Evolutionary conservation across 2,113 vertebrate genomes (phyloP).

Genomic region (Paratilapia polleni): DNA sequence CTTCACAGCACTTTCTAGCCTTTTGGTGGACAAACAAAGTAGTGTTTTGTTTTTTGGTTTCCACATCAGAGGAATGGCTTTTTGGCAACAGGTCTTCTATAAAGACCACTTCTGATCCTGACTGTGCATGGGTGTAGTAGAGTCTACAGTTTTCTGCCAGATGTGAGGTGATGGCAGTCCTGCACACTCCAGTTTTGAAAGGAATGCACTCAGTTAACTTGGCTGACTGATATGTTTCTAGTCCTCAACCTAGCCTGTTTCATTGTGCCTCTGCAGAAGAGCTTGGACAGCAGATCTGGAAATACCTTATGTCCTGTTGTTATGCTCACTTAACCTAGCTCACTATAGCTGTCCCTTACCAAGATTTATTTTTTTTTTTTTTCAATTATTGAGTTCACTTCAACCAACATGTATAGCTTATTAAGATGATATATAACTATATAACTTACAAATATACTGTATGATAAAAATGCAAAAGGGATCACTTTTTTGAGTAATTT

Average conservation of each 20-base stretch:
- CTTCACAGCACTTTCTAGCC: neutral
- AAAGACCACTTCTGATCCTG: neutral
- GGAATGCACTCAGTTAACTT: neutral
- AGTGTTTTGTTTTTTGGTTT: neutral
- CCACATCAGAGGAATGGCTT: neutral
- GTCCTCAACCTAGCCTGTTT: neutral
- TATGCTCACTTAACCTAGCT: neutral
- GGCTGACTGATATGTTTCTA: neutral
- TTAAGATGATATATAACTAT: neutral
- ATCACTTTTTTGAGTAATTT: neutral
- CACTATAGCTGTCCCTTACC: neutral
- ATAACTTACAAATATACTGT: neutral
- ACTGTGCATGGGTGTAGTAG: neutral
- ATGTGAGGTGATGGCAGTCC: neutral
- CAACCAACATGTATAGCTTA: neutral
- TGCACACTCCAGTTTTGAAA: neutral
- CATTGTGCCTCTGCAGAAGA: neutral
- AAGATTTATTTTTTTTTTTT: neutral
- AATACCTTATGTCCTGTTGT: neutral
- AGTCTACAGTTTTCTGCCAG: neutral
- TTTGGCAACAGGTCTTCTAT: neutral
- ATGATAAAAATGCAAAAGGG: neutral
- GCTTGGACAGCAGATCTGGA: neutral
- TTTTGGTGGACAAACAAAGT: neutral
- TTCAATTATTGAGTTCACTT: neutral